Percentiles rank a stretch among this genome's conserved stretches.
Evolutionary conservation across 2,888 invertebrate species (phyloP).

Genomic region (Heliothis peltigera): DNA sequence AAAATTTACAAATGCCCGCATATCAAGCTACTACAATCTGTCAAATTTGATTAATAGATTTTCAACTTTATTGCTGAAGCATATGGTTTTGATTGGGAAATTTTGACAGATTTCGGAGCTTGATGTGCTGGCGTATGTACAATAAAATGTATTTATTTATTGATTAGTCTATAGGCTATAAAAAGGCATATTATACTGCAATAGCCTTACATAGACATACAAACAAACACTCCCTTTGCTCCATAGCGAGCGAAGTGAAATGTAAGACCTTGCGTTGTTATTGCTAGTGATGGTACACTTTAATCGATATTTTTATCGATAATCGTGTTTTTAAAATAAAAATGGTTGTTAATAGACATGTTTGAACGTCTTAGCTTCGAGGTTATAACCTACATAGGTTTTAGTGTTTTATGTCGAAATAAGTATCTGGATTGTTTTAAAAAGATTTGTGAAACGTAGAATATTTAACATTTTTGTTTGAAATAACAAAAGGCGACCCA

Average conservation of each 20-base stretch:
- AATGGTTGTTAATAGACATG: not conserved
- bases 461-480: no score
- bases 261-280: conserved; percentile 62
- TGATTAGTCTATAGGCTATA: not conserved
- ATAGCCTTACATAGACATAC: conserved; percentile 4
- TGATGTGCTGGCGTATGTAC: no score
- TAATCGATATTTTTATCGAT: conserved; percentile 38
- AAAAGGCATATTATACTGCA: not conserved
- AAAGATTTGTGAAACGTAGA: not conserved
- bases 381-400: not conserved
- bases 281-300: conserved; percentile 41
- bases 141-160: no score
- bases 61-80: no score
- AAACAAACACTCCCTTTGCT: conserved; percentile 23
- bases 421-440: not conserved
- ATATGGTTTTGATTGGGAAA: no score
- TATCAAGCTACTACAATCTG: no score
- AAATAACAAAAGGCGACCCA: no score
- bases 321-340: not conserved
- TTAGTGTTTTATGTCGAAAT: not conserved
- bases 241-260: conserved; percentile 44
- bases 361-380: not conserved
- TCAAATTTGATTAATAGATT: no score
- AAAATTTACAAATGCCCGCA: no score
- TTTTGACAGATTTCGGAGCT: no score